Evolutionary conservation across 2,888 invertebrate species (phyloP), one percentile per base, ranked within the genome.

Genomic region (Eupithecia insigniata): DNA sequence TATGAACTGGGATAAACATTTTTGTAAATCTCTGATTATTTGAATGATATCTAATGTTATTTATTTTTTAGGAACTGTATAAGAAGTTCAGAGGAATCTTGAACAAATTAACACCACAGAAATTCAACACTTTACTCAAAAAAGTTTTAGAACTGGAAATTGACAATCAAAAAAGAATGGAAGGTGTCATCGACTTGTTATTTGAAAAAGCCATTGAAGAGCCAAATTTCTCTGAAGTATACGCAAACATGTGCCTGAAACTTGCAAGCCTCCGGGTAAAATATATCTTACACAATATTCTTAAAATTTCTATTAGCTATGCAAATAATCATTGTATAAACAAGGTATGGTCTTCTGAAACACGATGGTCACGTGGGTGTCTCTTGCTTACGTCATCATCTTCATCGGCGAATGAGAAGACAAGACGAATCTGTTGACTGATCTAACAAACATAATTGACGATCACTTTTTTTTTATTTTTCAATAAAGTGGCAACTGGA

Each of bases 201-300:
- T 99, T 99, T 88, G 98, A 99, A 87, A 99, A 99, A 93, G 97
- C 99, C 30, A 97, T 99, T 70, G 98, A 98, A 90, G 99, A 99
- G 89, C 99, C 99, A 0, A 98, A 96, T 82, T 99, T 99, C 89
- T 98, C 98, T n/a, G 97, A 97, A 69, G 97, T 98, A 0, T 99
- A 99, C 93, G 99, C 99, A 1, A 95, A 96, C 61, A 96, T 99
- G 95, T 98, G 98, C 84, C 95, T 96, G 84, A 96, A 97, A 84
- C 92, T 98, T 61, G 95, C 95, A 30, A 86, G 89, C 80, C 94
- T 97, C 82, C 96, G 96, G 94, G 97, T 97, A 64, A 46, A 36
- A 51, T 26, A 55, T 55, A 55, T 10, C 22, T 51, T 51, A 51
- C 22, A n/a, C 16, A 18, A 39, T 36, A 18, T 39, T 39, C 6